phyloP scores from a whole-genome alignment of 92 coral and sea anemone genomes.

The Nematostella vectensis region DNA sequence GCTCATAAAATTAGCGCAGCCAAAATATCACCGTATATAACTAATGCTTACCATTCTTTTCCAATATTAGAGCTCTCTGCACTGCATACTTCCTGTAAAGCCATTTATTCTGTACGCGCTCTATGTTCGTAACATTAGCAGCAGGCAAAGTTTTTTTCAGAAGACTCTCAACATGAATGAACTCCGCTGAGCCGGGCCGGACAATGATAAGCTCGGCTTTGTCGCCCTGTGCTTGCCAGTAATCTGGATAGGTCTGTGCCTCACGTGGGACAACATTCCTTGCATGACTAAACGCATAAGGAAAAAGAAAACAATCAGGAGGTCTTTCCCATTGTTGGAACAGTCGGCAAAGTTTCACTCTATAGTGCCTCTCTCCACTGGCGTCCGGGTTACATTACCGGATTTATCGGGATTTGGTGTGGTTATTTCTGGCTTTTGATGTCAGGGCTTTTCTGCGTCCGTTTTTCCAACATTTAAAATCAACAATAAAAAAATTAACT shows the following conservation, averaged over 20 bases:
- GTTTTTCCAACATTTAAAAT: too few species aligned
- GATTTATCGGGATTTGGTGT: too few species aligned
- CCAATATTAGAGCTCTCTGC: slow-evolving; percentile 47
- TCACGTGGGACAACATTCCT: slow-evolving; percentile 22
- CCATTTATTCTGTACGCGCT: slow-evolving; percentile 62
- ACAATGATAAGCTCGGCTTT: slow-evolving; percentile 27
- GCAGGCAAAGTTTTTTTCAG: slow-evolving; percentile 30
- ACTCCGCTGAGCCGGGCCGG: slow-evolving; percentile 55
- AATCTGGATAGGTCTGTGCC: slow-evolving; percentile 10
- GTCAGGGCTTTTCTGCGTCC: too few species aligned
- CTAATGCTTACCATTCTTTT: slow-evolving; percentile 64
- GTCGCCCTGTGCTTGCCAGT: slow-evolving; percentile 26
- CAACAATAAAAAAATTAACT: too few species aligned
- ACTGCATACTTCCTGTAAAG: slow-evolving; percentile 61
- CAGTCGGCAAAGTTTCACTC: not conserved
- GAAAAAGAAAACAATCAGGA: not conserved
- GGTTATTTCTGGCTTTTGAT: too few species aligned
- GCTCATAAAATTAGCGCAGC: not conserved
- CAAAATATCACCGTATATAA: too few species aligned
- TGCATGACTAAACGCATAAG: not conserved
- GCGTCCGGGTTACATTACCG: too few species aligned
- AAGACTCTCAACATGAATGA: slow-evolving; percentile 34
- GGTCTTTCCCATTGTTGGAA: too few species aligned
- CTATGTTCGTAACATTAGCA: slow-evolving; percentile 28
- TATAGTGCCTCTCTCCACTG: not conserved